Conservation (phyloP, 2,113 vertebrate genomes). For the Pangasianodon gigas region DNA sequence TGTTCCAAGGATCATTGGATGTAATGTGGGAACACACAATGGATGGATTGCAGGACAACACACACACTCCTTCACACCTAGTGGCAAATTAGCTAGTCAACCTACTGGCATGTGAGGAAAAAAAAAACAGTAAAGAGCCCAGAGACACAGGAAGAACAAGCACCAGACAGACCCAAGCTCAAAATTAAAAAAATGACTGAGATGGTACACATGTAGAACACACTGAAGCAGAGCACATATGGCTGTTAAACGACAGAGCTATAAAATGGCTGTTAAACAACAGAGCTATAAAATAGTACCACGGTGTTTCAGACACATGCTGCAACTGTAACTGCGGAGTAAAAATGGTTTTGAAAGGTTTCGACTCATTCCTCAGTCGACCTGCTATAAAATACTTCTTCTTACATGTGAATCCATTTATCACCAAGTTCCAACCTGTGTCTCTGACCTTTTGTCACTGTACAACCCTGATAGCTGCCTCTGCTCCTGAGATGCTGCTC, state of each 20-base stretch:
- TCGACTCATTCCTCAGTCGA: not conserved
- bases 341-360: not conserved
- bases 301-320: not conserved
- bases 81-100: not conserved
- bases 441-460: slow-evolving; percentile 1
- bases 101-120: not conserved
- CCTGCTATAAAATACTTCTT: not conserved
- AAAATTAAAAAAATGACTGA: not conserved
- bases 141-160: not conserved
- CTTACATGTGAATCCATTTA: not conserved
- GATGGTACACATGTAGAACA: not conserved
- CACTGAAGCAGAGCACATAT: not conserved
- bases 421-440: not conserved
- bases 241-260: not conserved
- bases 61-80: not conserved
- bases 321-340: not conserved
- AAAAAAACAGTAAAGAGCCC: not conserved
- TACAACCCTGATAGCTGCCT: not conserved
- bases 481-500: not conserved
- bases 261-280: not conserved
- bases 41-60: not conserved
- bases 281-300: not conserved
- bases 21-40: not conserved
- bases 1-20: not conserved
- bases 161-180: not conserved